Conservation (phyloP, 1,140 invertebrate species). For the Zaprionus camerounensis region DNA sequence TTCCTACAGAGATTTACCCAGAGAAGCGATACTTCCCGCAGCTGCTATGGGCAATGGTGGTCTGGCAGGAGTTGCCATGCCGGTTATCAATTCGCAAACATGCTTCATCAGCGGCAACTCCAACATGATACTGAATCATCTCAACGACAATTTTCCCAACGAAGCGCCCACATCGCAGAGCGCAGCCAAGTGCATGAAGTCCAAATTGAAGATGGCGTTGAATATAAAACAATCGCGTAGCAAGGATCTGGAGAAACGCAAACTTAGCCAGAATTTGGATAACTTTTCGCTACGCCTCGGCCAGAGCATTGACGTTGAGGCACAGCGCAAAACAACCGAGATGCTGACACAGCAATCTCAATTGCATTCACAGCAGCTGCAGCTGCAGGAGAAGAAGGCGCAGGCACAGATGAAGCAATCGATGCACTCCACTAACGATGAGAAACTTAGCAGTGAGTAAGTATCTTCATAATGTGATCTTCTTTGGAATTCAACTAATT, state of each 20-base stretch:
- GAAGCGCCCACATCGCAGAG: slow-evolving; percentile 65
- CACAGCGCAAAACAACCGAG: slow-evolving; percentile 57
- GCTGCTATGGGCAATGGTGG: not conserved
- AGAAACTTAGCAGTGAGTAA: slow-evolving; percentile 78
- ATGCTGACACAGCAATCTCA: slow-evolving; percentile 55
- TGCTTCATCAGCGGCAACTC: slow-evolving; percentile 84
- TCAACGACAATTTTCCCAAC: slow-evolving; percentile 85
- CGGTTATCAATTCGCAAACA: slow-evolving; percentile 72
- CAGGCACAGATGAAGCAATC: slow-evolving; percentile 70
- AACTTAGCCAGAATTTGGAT: slow-evolving; percentile 84
- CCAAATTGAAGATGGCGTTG: slow-evolving; percentile 24
- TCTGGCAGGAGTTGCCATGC: slow-evolving; percentile 11
- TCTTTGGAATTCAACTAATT: not conserved
- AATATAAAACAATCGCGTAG: slow-evolving; percentile 64
- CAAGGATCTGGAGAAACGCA: slow-evolving; percentile 82
- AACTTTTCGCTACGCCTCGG: slow-evolving; percentile 86
- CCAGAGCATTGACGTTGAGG: slow-evolving; percentile 84
- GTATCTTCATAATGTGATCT: slow-evolving; percentile 5
- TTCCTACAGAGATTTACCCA: slow-evolving; percentile 46
- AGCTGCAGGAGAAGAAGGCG: slow-evolving; percentile 53
- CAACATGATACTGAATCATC: slow-evolving; percentile 86
- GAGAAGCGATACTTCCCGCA: not conserved
- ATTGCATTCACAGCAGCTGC: slow-evolving; percentile 22
- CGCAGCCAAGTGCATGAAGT: slow-evolving; percentile 16
- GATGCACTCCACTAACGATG: slow-evolving; percentile 78